Conservation (phyloP, 2,113 vertebrate species). For the Melospiza melodia region DNA sequence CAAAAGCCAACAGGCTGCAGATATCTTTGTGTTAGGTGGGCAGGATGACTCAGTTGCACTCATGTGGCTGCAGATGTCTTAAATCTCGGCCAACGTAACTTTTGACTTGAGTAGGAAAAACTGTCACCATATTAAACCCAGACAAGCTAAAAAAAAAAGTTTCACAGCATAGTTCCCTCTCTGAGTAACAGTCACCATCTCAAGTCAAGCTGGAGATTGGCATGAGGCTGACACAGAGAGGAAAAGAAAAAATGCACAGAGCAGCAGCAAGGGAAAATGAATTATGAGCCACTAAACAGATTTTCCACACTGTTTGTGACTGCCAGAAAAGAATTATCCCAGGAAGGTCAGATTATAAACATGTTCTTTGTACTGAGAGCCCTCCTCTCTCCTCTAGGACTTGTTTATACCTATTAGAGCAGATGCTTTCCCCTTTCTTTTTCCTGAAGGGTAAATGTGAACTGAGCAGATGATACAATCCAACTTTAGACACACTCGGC, state of each 20-base stretch:
- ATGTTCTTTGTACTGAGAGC: neutral
- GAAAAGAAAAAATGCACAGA: neutral
- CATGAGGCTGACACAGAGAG: neutral
- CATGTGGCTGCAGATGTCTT: slow-evolving; percentile 26
- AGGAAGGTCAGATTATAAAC: slow-evolving; percentile 4
- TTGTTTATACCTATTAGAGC: neutral
- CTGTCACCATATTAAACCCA: neutral
- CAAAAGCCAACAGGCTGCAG: neutral
- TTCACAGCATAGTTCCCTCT: neutral
- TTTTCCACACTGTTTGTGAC: neutral
- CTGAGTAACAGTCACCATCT: slow-evolving; percentile 1
- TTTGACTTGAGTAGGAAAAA: slow-evolving; percentile 26
- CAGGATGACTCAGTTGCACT: slow-evolving; percentile 3
- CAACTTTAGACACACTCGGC: neutral
- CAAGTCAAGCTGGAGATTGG: neutral
- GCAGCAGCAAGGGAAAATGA: neutral
- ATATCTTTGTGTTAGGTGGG: neutral
- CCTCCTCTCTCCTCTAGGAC: neutral
- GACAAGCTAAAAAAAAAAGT: neutral
- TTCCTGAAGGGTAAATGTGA: neutral
- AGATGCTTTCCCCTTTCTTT: neutral
- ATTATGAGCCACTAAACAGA: neutral
- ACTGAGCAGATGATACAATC: neutral
- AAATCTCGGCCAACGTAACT: neutral
- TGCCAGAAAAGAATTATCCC: neutral